Evolutionary conservation across 2,888 invertebrate genomes (phyloP).

Genomic region (Acleris emargana): DNA sequence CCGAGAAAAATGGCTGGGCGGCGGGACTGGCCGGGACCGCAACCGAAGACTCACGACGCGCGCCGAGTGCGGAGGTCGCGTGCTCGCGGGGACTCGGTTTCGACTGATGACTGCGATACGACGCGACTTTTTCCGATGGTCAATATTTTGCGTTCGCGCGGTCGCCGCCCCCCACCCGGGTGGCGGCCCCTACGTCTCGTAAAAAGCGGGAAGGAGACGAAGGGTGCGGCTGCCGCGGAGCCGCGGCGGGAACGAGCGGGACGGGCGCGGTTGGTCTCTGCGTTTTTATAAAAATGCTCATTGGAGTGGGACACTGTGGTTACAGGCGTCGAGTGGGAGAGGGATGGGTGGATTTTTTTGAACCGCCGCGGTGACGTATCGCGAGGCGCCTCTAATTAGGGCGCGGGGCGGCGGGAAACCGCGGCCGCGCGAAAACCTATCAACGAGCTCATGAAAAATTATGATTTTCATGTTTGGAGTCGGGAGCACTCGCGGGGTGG

Average conservation of each 20-base stretch:
- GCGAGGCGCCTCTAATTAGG: slow-evolving; percentile 81
- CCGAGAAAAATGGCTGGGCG: slow-evolving; percentile 72
- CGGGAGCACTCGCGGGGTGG: slow-evolving; percentile 59
- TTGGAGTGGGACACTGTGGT: slow-evolving; percentile 69
- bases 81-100: slow-evolving; percentile 79
- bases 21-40: slow-evolving; percentile 71
- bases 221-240: slow-evolving; percentile 74
- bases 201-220: slow-evolving; percentile 85
- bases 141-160: slow-evolving; percentile 84
- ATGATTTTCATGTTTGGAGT: slow-evolving; percentile 78
- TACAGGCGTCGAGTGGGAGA: slow-evolving; percentile 59
- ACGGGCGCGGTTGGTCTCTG: slow-evolving; percentile 79
- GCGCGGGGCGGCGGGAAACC: slow-evolving; percentile 83
- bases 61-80: slow-evolving; percentile 76
- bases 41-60: slow-evolving; percentile 81
- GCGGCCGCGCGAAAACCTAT: slow-evolving; percentile 81
- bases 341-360: slow-evolving; percentile 81
- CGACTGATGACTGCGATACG: slow-evolving; percentile 85
- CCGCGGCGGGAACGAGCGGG: slow-evolving; percentile 78
- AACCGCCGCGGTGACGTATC: slow-evolving; percentile 81
- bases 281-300: slow-evolving; percentile 83
- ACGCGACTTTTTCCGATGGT: slow-evolving; percentile 85
- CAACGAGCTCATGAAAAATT: slow-evolving; percentile 83
- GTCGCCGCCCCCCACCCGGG: slow-evolving; percentile 81
- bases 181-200: slow-evolving; percentile 82